Evolutionary conservation across 2,113 vertebrate species (phyloP), one percentile per base, ranked within the genome.

Genomic region (Myotis brandtii): DNA sequence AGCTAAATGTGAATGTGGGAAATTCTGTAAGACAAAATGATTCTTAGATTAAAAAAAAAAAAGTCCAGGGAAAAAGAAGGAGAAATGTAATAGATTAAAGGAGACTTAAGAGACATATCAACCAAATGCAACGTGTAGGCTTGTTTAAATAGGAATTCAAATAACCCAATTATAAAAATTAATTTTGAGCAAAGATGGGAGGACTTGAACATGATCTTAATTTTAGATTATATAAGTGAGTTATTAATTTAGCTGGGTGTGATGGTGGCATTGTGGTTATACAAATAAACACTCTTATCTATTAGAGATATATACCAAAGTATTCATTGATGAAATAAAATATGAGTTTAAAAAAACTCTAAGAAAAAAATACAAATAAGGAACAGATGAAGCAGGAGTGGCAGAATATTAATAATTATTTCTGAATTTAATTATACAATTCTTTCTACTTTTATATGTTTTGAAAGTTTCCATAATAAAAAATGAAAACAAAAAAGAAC

Each of bases 111-210:
- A 81, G 54, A 46, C 4, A 23, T 48, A 34, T 75, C 9, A 93
- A 73, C 62, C 8, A 70, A 90, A 72, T 64, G 0, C 3, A 56
- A n/a, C 32, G 2, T 56, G 27, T 32, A 89, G 54, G 54, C 6
- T 18, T 73, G 23, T 56, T 72, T 56, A 48, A 95, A 90, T 27
- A 59, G 18, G 0, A 6, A 90, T 73, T 75, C 13, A 67, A 75
- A 43, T 73, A 90, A 95, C 64, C 25, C 3, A 66, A 21, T 27
- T 85, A 23, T 75, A 56, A 80, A 93, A 56, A 86, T 56, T 80
- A 85, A 73, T 93, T 80, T 54, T 85, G 13, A 95, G 46, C 54
- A 80, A 79, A 89, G 1, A 50, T 75, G 20, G 25, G 80, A 94
- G 11, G 18, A 27, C 7, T 66, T 80, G 34, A 80, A 62, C 6